Base-by-base conservation (phyloP, 2,113 vertebrate species). In the Mesocricetus auratus region DNA sequence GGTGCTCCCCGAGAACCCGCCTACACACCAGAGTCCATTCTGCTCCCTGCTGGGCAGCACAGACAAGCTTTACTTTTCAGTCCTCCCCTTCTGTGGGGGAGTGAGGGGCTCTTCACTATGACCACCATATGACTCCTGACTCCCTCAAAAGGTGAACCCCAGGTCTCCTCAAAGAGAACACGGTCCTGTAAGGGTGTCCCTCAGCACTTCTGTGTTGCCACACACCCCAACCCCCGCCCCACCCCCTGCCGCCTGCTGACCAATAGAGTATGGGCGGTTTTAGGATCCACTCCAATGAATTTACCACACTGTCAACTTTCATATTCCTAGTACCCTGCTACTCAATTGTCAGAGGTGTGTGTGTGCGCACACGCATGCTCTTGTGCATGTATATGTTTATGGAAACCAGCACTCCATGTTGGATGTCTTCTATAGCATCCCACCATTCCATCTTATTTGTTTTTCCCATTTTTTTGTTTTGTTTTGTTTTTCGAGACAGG, bases 151-250 rank as follows among this genome's bases (percentile, higher is more conserved):
- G 75, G n/a, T 4, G 31, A 69, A 1, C 1, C 31, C 50, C 19
- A 11, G 42, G 9, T 42, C 86, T 73, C 50, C 7, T 33, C 16
- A 0, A 1, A 13, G 16, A 88, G 29, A 47, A 11, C 0, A 0
- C 0, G 29, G 42, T 16, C 6, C 64, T 7, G 1, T 16, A 71
- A 16, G 26, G 1, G 21, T 1, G 12, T 45, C 39, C 0, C 2
- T 29, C 4, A 0, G 33, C 58, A 12, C 36, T n/a, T 47, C 68
- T 9, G 15, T 10, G n/a, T n/a, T n/a, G n/a, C n/a, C n/a, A n/a
- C n/a, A n/a, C n/a, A n/a, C n/a, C n/a, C n/a, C n/a, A n/a, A n/a
- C n/a, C n/a, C n/a, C n/a, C n/a, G n/a, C n/a, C n/a, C n/a, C n/a
- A n/a, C n/a, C n/a, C 69, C 39, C 31, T 62, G 62, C 73, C 5